Base-by-base conservation (phyloP, 64 coral and sea anemone species). In the Trachythela sp. region DNA sequence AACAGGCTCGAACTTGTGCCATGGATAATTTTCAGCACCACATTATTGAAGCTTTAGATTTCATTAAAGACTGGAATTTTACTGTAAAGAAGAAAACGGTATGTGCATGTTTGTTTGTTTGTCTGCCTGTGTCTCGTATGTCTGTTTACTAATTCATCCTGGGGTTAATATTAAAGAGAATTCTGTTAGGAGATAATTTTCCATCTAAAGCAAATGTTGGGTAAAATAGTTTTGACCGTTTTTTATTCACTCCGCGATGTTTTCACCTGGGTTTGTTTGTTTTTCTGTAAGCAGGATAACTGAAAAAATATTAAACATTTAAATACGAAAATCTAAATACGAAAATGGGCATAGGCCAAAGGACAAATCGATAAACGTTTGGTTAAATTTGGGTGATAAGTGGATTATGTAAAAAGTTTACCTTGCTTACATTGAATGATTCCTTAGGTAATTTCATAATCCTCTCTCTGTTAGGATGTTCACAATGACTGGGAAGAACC, bases 1-100 rank as follows among this genome's bases (percentile, higher is more conserved):
- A 51, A 2, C 26, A 97, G 95, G 86, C 93, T 4, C 94, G 93
- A 56, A 97, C 95, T 49, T 93, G 90, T 89, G 93, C 95, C 7
- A 94, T 97, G 88, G 95, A 97, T 77, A 92, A 93, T 56, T 90
- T 94, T 17, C 95, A 94, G 39, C 93, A 90, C 41, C 88, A 94
- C 35, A 85, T 94, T 48, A 88, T 84, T 2, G 95, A 97, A 86
- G 92, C 92, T 8, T 83, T 97, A 26, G 95, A 97, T 41, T 97
- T 97, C 29, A 92, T 97, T 70, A 92, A 91, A 22, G 95, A 97
- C 54, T 97, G 95, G 95, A 90, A 92, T 72, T 97, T 97, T 42
- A 94, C 91, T n/a, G 87, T 90, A 34, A 92, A 84, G 75, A 94
- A 93, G 8, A 97, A 83, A 33, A 97, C 88, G 70, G 95, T 97